Base-by-base conservation (phyloP, 2,797 vertebrate genomes). In the Syngnathus acus region DNA sequence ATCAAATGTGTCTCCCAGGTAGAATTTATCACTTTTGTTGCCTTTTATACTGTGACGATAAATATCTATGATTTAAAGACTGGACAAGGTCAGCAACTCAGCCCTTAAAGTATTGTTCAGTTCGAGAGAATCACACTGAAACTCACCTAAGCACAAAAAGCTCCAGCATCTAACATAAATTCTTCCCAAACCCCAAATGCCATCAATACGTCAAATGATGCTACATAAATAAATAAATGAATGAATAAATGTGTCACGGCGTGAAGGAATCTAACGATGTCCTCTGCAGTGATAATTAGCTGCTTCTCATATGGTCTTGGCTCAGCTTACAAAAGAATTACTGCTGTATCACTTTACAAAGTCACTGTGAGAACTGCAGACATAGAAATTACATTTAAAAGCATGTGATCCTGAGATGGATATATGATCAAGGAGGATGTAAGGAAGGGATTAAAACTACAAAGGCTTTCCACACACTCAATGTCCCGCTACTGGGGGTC, bases 381-480 rank as follows among this genome's bases (percentile, higher is more conserved):
- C 64, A 62, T n/a, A 62, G 21, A 48, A 39, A 66, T 68, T 70
- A 78, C 74, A 74, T 54, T 63, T 58, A 51, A 72, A 50, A 53
- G 77, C 68, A 72, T 58, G 71, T 72, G 74, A 78, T 68, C 62
- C 62, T 9, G 54, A 71, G 70, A 78, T 75, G 69, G 79, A 72
- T 73, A 68, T 53, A 72, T 69, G 72, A 82, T 79, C 64, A 76
- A 79, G 81, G 84, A 63, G 73, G 39, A 69, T 68, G 70, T 78
- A 70, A 76, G 69, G 73, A 65, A 40, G 71, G 83, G 79, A 82
- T 86, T 82, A 77, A 1, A 63, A 76, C 79, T 82, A 82, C 84
- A 87, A 83, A 84, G 72, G 64, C 37, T 63, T 74, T 78, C 57
- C 32, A 65, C 64, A 17, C 65, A 64, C 64, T 50, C 62, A 72